Evolutionary conservation across 2,797 vertebrate species (phyloP).

Genomic region (Alcedo atthis): DNA sequence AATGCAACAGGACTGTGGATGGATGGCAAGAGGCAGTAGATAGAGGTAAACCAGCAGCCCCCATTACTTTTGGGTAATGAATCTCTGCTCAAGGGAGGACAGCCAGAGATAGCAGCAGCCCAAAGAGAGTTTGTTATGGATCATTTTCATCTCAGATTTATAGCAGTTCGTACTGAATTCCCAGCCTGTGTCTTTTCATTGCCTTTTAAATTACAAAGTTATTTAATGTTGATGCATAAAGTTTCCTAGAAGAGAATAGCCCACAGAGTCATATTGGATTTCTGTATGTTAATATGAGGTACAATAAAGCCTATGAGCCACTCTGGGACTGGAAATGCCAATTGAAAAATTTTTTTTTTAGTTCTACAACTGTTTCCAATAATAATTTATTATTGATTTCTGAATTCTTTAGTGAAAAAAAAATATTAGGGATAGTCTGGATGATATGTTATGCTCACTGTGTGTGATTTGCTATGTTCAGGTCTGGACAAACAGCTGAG

Average conservation of each 20-base stretch:
- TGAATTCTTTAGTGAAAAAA: background rate
- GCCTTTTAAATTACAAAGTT: slow-evolving; percentile 39
- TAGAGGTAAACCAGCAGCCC: background rate
- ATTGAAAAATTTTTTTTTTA: background rate
- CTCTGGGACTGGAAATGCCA: slow-evolving; percentile 1
- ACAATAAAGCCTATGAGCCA: background rate
- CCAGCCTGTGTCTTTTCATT: slow-evolving; percentile 16
- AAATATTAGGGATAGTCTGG: background rate
- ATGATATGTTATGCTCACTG: background rate
- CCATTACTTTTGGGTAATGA: background rate
- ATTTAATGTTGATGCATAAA: background rate
- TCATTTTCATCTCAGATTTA: background rate
- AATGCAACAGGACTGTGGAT: background rate
- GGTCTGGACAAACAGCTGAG: background rate
- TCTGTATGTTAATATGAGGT: background rate
- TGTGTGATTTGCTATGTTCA: background rate
- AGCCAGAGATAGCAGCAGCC: background rate
- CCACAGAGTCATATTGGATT: background rate
- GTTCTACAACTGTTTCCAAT: background rate
- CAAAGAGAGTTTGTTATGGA: background rate
- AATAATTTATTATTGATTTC: background rate
- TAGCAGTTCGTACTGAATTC: slow-evolving; percentile 16
- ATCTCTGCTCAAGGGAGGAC: background rate
- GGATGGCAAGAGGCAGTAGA: background rate
- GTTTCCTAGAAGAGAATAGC: background rate